A percentile compares a stretch with the other conserved stretches of the same genome.
Evolutionary conservation across 1,140 invertebrate species (phyloP).

Genomic region (Gryon sp.): DNA sequence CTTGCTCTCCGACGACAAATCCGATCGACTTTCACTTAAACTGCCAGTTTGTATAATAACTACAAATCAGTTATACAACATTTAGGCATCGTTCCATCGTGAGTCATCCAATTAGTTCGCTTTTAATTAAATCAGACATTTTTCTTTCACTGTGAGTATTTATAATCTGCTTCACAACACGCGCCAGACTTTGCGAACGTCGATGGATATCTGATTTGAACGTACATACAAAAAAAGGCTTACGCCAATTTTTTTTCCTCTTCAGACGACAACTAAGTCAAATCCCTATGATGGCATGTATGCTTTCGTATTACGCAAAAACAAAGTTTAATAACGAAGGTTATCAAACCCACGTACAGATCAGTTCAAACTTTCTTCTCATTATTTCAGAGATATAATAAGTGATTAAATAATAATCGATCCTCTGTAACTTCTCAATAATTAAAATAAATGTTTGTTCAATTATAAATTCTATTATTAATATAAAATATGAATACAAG

Average conservation of each 20-base stretch:
- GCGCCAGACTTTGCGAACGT: constrained; percentile 11
- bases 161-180: constrained; percentile 25
- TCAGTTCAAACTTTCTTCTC: constrained; percentile 23
- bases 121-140: constrained; percentile 47
- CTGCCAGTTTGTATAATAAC: constrained; percentile 8
- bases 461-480: too few species aligned
- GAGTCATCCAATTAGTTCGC: constrained; percentile 46
- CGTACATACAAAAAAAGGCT: background rate
- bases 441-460: constrained; percentile 52
- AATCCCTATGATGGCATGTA: constrained; percentile 7
- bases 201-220: constrained; percentile 6
- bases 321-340: constrained; percentile 43
- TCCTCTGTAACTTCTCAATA: constrained; percentile 48
- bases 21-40: constrained; percentile 23
- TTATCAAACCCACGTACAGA: constrained; percentile 7
- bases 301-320: constrained; percentile 14
- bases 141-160: constrained; percentile 18
- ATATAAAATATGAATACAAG: too few species aligned
- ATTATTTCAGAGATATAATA: constrained; percentile 51
- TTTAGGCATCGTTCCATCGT: constrained; percentile 15
- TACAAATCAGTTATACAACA: constrained; percentile 27
- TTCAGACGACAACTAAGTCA: constrained; percentile 10
- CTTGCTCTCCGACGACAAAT: constrained; percentile 9
- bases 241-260: constrained; percentile 10
- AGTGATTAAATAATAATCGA: constrained; percentile 56